These are phyloP conservation scores for Ciona savignyi DNA, from an alignment of 23 tunicate species.

Conservation along the genomic window DNA sequence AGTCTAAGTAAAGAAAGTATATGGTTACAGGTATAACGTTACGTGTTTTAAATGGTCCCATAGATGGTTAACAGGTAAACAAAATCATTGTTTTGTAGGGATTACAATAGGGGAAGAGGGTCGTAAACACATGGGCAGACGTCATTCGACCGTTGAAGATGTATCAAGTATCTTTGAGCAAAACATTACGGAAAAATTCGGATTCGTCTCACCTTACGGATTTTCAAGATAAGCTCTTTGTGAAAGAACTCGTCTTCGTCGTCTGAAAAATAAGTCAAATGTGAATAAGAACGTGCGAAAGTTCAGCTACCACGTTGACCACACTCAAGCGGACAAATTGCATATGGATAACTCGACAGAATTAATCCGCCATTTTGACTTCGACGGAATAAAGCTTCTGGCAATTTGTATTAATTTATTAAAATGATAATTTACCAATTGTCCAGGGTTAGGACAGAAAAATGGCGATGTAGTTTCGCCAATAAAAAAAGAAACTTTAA, in stretches of 20 bases:
- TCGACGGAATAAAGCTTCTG: no score
- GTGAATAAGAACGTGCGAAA: neutral
- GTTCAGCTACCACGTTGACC: no score
- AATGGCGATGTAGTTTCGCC: no score
- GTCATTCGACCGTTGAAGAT: neutral
- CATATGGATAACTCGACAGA: no score
- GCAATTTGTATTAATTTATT: no score
- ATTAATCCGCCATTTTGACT: no score
- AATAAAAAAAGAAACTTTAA: no score
- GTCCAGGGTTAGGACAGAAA: no score
- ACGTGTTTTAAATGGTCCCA: neutral
- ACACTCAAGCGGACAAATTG: no score
- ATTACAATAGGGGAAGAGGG: neutral
- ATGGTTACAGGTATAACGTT: neutral
- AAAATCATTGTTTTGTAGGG: neutral
- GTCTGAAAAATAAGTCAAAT: neutral
- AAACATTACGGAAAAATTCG: no score
- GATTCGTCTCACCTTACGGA: conserved; percentile 58
- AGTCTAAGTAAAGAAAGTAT: conserved; percentile 57
- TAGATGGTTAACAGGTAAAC: neutral
- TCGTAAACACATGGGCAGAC: no score
- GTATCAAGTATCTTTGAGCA: neutral
- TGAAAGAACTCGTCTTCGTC: conserved; percentile 42
- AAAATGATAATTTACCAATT: no score
- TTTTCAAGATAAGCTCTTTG: conserved; percentile 66